Evolutionary conservation across 2,113 vertebrate species (phyloP), one percentile per base, ranked within the genome.

Genomic region (Sporophila hypoxantha): DNA sequence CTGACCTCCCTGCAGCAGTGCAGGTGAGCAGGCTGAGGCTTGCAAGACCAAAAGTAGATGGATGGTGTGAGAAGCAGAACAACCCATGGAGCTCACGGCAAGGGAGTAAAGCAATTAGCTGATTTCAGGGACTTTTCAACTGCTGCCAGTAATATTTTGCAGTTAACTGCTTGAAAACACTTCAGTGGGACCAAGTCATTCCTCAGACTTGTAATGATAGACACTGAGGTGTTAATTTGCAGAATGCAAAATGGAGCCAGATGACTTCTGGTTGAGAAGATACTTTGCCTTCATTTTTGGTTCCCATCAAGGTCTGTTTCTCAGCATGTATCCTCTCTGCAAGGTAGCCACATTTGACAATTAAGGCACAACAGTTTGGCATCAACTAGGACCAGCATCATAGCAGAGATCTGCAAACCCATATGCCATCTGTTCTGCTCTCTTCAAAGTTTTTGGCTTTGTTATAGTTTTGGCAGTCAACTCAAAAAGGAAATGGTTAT

Each of bases 371-470:
- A 75, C 2, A 27, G 1, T 81, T 88, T 93, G 84, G 75, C 77
- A 81, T n/a, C 65, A 71, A 6, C 57, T 75, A 56, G 29, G 52
- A 75, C 36, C 74, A 81, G 42, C 50, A 59, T 83, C 61, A 39
- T 56, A 83, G 17, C 73, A 77, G 57, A 74, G 61, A 19, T 64
- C 87, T 93, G 81, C 53, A 86, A 91, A 39, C 36, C 13, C 4
- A 1, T 67, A 67, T 60, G 57, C 89, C 81, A 62, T 88, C 91
- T 93, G 86, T 79, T 65, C 41, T 75, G 20, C 13, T 61, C 52
- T 75, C 53, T 70, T 86, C 61, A 56, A 90, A 86, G 80, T 70
- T 89, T 81, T 88, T 88, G 57, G 57, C 86, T 90, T 70, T 83
- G 57, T 59, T 80, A n/a, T 59, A 74, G 30, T 62, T 83, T 77